Evolutionary conservation across 2,888 invertebrate genomes (phyloP), one percentile per base, ranked within the genome.

Genomic region (Petrophora chlorosata): DNA sequence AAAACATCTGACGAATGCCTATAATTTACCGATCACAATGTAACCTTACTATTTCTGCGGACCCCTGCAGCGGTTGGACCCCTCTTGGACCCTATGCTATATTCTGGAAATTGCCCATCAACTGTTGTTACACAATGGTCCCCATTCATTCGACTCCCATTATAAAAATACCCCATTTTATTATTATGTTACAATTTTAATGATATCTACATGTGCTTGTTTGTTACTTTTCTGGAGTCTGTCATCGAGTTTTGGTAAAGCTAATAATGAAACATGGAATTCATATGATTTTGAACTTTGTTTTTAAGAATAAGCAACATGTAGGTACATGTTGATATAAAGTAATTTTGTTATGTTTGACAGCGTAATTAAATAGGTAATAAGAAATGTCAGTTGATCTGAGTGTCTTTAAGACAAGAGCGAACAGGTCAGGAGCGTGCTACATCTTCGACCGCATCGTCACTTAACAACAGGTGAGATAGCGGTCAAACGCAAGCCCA

Each of bases 101-200:
- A 71, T 79, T 76, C 70, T 73, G 76, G 79, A 80, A 82, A 85
- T 86, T 82, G 76, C 81, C 83, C 74, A 68, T 68, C 69, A 67
- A 61, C 67, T 65, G 68, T 65, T 65, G 59, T 52, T 50, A 55
- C 59, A 82, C 78, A 82, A 84, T 64, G 63, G 77, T 64, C 65
- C 79, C 86, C 76, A 73, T 61, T 79, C 75, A 88, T 89, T 77
- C 84, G 74, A 83, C 68, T 63, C 71, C 79, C 70, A 88, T 89
- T 89, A 88, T 85, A 81, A 81, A 75, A 73, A 73, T 70, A 70
- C 75, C 85, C 82, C 74, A 61, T 71, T 72, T 72, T 76, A 83
- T 84, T 83, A 82, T 82, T 78, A 86, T 75, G 85, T 82, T 87
- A 82, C 86, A 82, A 79, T 79, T 85, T 85, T 86, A 86, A 86